A percentile compares a stretch with the other conserved stretches of the same genome.
Evolutionary conservation across 2,888 invertebrate species (phyloP).

Genomic region (Serripes groenlandicus): DNA sequence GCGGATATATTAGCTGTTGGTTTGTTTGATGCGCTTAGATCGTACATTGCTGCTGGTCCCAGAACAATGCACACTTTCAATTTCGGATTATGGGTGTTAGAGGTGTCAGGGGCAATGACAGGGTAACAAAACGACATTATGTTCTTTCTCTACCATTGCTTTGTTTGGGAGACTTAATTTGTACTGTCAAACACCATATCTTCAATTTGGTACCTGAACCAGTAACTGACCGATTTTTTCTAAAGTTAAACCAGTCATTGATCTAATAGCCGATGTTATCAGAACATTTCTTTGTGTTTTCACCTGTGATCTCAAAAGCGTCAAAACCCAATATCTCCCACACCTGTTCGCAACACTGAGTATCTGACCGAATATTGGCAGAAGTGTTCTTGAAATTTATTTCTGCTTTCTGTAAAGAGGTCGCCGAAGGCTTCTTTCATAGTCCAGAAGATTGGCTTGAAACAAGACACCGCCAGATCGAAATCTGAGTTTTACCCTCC

Average conservation of each 20-base stretch:
- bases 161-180: neutral
- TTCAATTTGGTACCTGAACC: conserved; percentile 7
- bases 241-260: neutral
- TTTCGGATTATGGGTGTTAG: neutral
- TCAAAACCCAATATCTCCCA: neutral
- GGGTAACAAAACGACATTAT: conserved; percentile 9
- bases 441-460: neutral
- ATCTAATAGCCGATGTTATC: neutral
- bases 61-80: neutral
- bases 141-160: neutral
- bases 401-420: neutral
- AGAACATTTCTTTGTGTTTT: no score
- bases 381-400: neutral
- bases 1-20: neutral
- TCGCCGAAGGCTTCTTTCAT: neutral
- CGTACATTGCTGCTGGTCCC: neutral
- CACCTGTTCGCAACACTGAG: neutral
- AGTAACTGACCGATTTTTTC: neutral
- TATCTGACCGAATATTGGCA: neutral
- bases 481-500: conserved; percentile 23
- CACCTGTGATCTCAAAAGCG: neutral
- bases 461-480: neutral
- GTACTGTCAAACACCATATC: neutral
- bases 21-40: neutral
- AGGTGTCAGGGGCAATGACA: neutral